Base-by-base conservation (phyloP, 1,140 invertebrate genomes). In the Diabrotica undecimpunctata region DNA sequence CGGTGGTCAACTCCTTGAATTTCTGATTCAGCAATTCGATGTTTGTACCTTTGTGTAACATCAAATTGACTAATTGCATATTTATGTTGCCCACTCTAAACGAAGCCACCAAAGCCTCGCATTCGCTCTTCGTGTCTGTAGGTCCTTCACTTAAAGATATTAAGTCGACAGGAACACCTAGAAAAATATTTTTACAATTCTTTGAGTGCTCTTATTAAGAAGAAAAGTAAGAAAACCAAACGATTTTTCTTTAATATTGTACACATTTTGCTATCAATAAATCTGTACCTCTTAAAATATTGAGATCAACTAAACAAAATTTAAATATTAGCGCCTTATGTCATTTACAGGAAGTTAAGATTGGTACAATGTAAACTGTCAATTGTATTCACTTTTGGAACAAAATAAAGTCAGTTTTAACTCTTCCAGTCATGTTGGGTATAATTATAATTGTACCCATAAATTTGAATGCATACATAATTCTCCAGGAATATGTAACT, bases 1-100 rank as follows among this genome's bases (percentile, higher is more conserved):
- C 67, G 10, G 58, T 65, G 6, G 67, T 67, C 39, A 76, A 52
- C 41, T 74, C 72, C 10, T 61, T 62, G 10, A 76, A 59, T 55
- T 74, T 68, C 36, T 72, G 65, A 35, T 74, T 61, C 10, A 76
- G 64, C 38, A 68, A 14, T 46, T 70, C 55, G 5, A 72, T 12
- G 60, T 72, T 63, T 12, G 69, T 66, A 7, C 61, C 53, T n/a
- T 67, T 65, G 38, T 66, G 70, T 14, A 74, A 62, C 12, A 62
- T 66, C 61, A 74, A 65, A 63, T 74, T 74, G 2, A 72, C 69
- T n/a, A 74, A 37, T 66, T 71, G 70, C 46, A 72, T 58, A 60
- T 71, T 67, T n/a, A 71, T 14, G 56, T 70, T 62, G 7, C 65
- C 71, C 38, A 74, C 56, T 59, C 61, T 56, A 53, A 74, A 74